Evolutionary conservation across 2,888 invertebrate species (phyloP).

Genomic region (Brachyptera putata): DNA sequence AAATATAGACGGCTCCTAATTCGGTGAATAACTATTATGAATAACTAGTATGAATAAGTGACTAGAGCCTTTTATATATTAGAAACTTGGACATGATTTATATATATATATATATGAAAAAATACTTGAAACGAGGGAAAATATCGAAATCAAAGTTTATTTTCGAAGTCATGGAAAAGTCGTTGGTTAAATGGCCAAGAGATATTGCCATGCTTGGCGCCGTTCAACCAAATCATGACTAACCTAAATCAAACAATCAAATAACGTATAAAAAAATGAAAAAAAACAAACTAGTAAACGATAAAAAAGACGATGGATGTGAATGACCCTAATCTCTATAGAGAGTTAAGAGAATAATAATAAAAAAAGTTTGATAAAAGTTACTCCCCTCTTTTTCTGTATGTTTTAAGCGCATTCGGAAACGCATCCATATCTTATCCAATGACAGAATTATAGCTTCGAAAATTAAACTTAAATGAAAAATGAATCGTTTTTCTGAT

Average conservation of each 20-base stretch:
- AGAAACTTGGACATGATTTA: too few relatives aligned
- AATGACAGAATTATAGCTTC: constrained; percentile 28
- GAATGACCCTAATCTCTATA: constrained; percentile 5
- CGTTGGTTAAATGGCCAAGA: too few relatives aligned
- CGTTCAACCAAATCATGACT: too few relatives aligned
- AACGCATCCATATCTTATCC: constrained; percentile 27
- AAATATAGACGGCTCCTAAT: too few relatives aligned
- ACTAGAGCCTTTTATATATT: too few relatives aligned
- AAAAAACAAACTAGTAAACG: not conserved
- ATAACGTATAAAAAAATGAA: not conserved
- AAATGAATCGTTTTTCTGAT: constrained; percentile 25
- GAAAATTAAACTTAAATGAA: constrained; percentile 31
- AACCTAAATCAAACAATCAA: not conserved
- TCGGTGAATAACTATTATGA: too few relatives aligned
- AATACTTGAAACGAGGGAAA: not conserved
- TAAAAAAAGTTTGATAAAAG: constrained; percentile 4
- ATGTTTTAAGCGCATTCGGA: constrained; percentile 18
- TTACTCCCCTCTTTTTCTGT: not conserved
- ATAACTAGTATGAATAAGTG: too few relatives aligned
- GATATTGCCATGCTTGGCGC: too few relatives aligned
- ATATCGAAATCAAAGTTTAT: too few relatives aligned
- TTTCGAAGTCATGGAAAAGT: too few relatives aligned
- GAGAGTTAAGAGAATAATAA: not conserved
- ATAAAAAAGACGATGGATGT: not conserved
- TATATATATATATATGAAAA: too few relatives aligned